Evolutionary conservation across 30 jellyfish, hydroid and myxozoan genomes (phyloP), one percentile per base, ranked within the genome.

Genomic region (Euphysa ruthae): DNA sequence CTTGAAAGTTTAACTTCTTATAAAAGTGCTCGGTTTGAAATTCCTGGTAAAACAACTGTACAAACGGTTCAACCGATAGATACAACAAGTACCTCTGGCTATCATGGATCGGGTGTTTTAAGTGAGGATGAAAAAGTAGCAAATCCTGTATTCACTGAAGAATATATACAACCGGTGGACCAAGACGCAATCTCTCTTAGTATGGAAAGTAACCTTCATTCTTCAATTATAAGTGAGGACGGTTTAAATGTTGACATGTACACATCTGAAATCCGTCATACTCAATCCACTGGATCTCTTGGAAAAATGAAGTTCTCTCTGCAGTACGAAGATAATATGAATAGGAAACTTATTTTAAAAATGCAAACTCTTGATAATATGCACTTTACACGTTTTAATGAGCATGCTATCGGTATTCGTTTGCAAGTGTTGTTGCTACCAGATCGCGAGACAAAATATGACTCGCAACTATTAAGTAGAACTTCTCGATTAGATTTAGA

Each of bases 261-360:
- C 66, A 75, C 63, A 28, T 50, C 68, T 6, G 26, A 75, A 10
- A 54, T 79, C 12, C 84, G 92, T 25, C 71, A 70, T 38, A 90
- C 98, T 0, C 55, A 73, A 43, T 93, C 92, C 0, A 28, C 71
- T 23, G 95, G 98, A n/a, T 16, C 65, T 4, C 86, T 80, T 19
- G 98, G 98, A 1, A 90, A 81, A 68, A 31, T 81, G n/a, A 64
- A 23, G n/a, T 35, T 90, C 22, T 75, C 91, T 14, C 32, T 90
- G 26, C 94, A 80, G 33, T 90, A 90, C 82, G 93, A 77, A 49
- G 91, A 76, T 70, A 81, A 58, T 33, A 66, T 93, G 1, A 61
- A 80, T 22, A 58, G 75, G 44, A 81, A 56, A 29, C 63, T 90
- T 20, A 44, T 43, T 28, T 31, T 90, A 34, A 10, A 35, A 18